Conservation (phyloP, 2,888 invertebrate species). For the Trichacis sp. region DNA sequence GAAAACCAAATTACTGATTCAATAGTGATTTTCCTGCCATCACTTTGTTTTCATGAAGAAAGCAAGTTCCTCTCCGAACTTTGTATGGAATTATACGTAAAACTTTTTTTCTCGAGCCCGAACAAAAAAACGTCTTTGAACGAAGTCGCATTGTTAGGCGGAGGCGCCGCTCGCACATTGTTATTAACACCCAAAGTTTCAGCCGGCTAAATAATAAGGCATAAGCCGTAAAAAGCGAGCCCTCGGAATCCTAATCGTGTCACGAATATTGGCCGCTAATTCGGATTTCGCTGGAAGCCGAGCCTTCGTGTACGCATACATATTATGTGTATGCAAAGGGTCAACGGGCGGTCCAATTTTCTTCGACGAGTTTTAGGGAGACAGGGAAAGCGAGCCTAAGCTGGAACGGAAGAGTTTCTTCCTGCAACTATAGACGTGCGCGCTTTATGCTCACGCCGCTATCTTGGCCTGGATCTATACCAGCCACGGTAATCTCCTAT, state of each 20-base stretch:
- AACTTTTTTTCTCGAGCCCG: too few species aligned
- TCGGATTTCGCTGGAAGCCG: slow-evolving; percentile 42
- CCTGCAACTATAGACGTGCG: slow-evolving; percentile 46
- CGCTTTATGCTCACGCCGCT: slow-evolving; percentile 58
- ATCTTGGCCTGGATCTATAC: slow-evolving; percentile 53
- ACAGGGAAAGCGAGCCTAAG: slow-evolving; percentile 32
- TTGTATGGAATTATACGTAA: too few species aligned
- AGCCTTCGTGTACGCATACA: slow-evolving; percentile 14
- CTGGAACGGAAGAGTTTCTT: slow-evolving; percentile 47
- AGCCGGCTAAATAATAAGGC: slow-evolving; percentile 17
- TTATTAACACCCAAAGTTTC: slow-evolving; percentile 3
- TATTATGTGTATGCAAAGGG: slow-evolving; percentile 38
- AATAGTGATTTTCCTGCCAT: too few species aligned
- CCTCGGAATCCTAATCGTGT: slow-evolving; percentile 45
- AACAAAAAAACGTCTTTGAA: too few species aligned
- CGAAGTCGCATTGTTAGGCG: too few species aligned
- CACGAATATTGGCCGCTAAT: slow-evolving; percentile 52
- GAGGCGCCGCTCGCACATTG: background rate
- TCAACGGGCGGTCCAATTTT: slow-evolving; percentile 54
- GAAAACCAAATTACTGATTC: too few species aligned
- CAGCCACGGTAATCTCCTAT: slow-evolving; percentile 22
- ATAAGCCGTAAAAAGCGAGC: slow-evolving; percentile 50
- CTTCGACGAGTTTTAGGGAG: slow-evolving; percentile 3
- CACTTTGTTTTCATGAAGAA: too few species aligned
- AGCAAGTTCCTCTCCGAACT: too few species aligned